These are phyloP conservation scores for Enteromius afrohamiltoni DNA, from an alignment of 2,797 vertebrate genomes.

Conservation along the genomic window DNA sequence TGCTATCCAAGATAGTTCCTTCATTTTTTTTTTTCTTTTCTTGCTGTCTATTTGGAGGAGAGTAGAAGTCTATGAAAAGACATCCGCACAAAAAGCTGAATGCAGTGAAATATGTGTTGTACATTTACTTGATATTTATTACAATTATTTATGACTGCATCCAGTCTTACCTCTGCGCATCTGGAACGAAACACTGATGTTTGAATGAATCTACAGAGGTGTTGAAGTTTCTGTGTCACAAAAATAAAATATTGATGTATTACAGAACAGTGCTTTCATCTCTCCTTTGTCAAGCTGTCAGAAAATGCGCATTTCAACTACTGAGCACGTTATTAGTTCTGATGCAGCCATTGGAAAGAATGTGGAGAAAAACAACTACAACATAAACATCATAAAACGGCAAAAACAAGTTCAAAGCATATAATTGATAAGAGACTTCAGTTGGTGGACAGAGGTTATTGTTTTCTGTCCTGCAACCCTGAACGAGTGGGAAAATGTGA, in stretches of 20 bases:
- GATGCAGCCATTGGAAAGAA: too few relatives aligned
- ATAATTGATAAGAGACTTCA: too few relatives aligned
- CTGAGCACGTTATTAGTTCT: neutral
- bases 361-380: too few relatives aligned
- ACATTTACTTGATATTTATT: constrained; percentile 98
- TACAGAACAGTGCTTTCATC: neutral
- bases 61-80: constrained; percentile 69
- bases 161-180: constrained; percentile 86
- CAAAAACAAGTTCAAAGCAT: too few relatives aligned
- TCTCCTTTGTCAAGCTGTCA: neutral
- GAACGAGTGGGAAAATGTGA: too few relatives aligned
- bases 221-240: constrained; percentile 34
- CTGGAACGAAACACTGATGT: constrained; percentile 84
- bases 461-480: too few relatives aligned
- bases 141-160: constrained; percentile 98
- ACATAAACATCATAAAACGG: too few relatives aligned
- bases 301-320: too few relatives aligned
- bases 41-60: constrained; percentile 58
- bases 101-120: constrained; percentile 82
- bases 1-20: constrained; percentile 76
- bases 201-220: constrained; percentile 85
- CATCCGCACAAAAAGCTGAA: constrained; percentile 78
- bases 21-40: constrained; percentile 59
- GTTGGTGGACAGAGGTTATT: too few relatives aligned
- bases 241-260: constrained; percentile 48